Conservation (phyloP, 2,113 vertebrate genomes). For the Passer montanus region DNA sequence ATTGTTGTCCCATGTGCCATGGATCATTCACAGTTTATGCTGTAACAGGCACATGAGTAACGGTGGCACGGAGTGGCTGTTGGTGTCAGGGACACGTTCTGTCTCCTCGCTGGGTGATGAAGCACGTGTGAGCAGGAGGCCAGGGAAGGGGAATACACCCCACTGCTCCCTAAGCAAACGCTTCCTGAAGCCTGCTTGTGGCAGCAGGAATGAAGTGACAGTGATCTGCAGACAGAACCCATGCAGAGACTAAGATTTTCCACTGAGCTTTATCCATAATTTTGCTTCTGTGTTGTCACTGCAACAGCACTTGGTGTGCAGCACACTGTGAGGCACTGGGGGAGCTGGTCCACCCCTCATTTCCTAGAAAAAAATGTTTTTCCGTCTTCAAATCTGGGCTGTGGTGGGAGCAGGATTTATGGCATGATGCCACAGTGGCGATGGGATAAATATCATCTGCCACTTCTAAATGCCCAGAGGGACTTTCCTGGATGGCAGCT, state of each 20-base stretch:
- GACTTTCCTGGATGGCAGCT: background rate
- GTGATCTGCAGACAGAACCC: background rate
- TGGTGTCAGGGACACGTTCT: background rate
- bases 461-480: background rate
- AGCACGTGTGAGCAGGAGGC: background rate
- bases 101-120: background rate
- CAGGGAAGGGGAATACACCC: background rate
- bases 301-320: background rate
- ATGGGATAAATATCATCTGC: background rate
- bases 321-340: background rate
- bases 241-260: constrained; percentile 19
- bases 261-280: background rate
- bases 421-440: background rate
- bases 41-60: background rate
- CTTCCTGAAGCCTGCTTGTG: background rate
- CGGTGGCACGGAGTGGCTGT: background rate
- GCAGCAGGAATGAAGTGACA: background rate
- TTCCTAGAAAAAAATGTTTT: background rate
- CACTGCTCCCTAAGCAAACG: background rate
- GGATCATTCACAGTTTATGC: constrained; percentile 15
- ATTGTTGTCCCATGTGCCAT: background rate
- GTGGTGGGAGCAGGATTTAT: background rate
- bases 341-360: background rate
- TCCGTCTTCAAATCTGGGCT: background rate
- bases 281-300: background rate